Conservation (phyloP, 2,888 invertebrate genomes). For the Imbricaverruca yamaguchii region DNA sequence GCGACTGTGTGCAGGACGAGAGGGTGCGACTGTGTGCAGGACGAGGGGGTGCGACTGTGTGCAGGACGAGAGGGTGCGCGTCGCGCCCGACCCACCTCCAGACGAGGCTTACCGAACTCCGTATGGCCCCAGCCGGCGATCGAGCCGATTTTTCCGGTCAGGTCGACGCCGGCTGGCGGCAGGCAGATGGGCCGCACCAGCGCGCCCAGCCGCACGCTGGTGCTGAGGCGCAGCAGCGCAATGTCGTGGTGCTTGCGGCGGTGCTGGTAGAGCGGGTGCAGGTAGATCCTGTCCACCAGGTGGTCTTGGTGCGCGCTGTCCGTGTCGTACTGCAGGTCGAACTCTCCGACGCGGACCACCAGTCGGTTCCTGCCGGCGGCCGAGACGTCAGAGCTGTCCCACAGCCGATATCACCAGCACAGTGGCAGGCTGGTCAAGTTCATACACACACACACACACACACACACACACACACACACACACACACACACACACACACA, state of each 20-base stretch:
- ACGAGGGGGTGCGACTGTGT: no score
- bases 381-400: neutral
- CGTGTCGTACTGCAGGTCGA: conserved; percentile 4
- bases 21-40: no score
- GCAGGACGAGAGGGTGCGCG: no score
- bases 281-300: conserved; percentile 10
- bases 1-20: no score
- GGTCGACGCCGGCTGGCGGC: conserved; percentile 14
- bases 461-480: no score
- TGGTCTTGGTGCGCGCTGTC: neutral
- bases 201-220: conserved; percentile 19
- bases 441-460: no score
- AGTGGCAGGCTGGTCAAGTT: no score
- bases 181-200: conserved; percentile 26
- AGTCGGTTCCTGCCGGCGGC: neutral
- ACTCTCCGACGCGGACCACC: neutral
- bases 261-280: conserved; percentile 1
- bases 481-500: no score
- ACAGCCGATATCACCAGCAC: no score
- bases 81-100: no score
- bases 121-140: conserved; percentile 27
- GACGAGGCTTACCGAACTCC: neutral
- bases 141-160: conserved; percentile 14
- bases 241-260: conserved; percentile 25
- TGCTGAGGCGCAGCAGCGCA: conserved; percentile 23